Base-by-base conservation (phyloP, 2,797 vertebrate species). In the Mus caroli region DNA sequence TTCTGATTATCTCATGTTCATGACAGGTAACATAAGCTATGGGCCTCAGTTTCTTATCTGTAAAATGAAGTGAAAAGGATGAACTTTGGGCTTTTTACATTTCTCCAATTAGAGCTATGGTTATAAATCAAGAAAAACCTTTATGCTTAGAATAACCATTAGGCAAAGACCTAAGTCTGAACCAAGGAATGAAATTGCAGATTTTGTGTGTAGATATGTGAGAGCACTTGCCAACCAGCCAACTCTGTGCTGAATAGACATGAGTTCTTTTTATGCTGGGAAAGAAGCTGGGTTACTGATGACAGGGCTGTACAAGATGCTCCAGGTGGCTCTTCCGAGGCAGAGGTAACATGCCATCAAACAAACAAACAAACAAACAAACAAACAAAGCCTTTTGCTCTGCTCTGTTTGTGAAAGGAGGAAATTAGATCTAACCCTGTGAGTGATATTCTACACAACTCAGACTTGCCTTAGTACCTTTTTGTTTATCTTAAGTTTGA, bases 1-100 rank as follows among this genome's bases (percentile, higher is more conserved):
- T 95, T 95, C 34, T 92, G 54, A 86, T 87, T 86, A 34, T 94
- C 31, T 67, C 14, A 24, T 87, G 43, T 92, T 88, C 85, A 20
- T 2, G 19, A 28, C 22, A 91, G 71, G 31, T 90, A 84, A 83
- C 46, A 84, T 84, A 79, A 91, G 40, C 52, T 78, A 54, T 93
- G 31, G 28, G 37, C 79, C 88, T 91, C 71, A 58, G 1, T 94
- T 92, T 92, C n/a, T 88, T 73, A 46, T 17, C 28, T 88, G 10
- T 67, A 75, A 94, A 92, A 60, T 91, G 56, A 88, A 60, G 31
- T 91, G n/a, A 76, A 79, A 7, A 90, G 50, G 71, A 86, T 54
- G 73, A 92, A 88, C 56, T 86, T 79, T 62, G 69, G 20, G 43
- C 15, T 64, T 60, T 90, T 37, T 88, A 84, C 37, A 89, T 90